Evolutionary conservation across 2,797 vertebrate species (phyloP), one percentile per base, ranked within the genome.

Genomic region (Tapera naevia): DNA sequence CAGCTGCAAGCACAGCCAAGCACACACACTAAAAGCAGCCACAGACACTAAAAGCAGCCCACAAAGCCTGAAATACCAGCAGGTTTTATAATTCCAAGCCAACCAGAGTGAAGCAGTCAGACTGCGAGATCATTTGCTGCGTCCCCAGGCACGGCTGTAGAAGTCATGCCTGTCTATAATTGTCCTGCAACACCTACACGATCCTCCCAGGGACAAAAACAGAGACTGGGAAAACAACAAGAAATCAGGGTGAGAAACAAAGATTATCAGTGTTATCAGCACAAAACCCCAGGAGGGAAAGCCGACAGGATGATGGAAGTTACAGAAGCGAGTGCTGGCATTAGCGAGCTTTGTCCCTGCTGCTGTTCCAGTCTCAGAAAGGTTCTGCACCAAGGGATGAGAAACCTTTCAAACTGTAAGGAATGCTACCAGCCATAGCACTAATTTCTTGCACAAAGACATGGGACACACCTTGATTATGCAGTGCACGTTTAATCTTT

Each of bases 401-500:
- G 56, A 93, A 85, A 73, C 15, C 37, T 79, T 79, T 67, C 57
- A 51, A 39, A 53, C 2, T n/a, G 51, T 21, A 62, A 79, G 46
- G 90, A 91, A 87, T 45, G 78, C 89, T 65, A 53, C 35, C 11
- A 94, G 94, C 85, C 97, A 60, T 80, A 54, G 95, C 25, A 19
- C 85, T 95, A 39, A 37, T 93, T 93, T 93, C 94, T 84, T 17
- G 61, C 88, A 97, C 96, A 97, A 75, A 97, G 90, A 95, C 91
- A 97, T 96, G 89, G 96, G 96, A 97, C 95, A 97, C 97, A 96
- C 91, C 92, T 97, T 98, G 94, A 95, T 96, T 98, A 97, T 95
- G 97, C 97, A 98, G 97, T 89, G 96, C 94, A 97, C 50, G 56
- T 97, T 98, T 97, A 97, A 97, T 98, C 93, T 96, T 97, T 97